Percentiles rank a stretch among this genome's conserved stretches.
Conservation (phyloP, 2,797 vertebrate genomes). For the Neosilurus hyrtlii region DNA sequence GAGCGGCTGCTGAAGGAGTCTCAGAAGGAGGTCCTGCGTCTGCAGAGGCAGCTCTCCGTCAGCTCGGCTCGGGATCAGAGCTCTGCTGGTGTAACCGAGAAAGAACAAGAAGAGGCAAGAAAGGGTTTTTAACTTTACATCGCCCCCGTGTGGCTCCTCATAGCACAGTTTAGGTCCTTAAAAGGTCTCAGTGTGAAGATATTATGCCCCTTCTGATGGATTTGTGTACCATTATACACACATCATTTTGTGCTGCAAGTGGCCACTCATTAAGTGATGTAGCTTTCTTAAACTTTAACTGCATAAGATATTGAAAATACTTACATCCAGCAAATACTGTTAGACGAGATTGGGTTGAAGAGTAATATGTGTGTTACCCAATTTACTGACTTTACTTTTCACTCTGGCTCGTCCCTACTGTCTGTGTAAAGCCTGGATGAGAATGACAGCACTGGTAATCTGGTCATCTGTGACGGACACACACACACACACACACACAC, state of each 20-base stretch:
- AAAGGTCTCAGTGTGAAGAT: neutral
- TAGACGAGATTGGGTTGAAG: neutral
- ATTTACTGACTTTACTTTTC: slow-evolving; percentile 39
- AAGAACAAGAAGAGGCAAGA: slow-evolving; percentile 52
- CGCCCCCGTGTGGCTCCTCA: slow-evolving; percentile 51
- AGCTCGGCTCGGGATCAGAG: slow-evolving; percentile 62
- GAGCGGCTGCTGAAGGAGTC: slow-evolving; percentile 89
- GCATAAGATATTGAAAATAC: neutral
- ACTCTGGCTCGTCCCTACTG: slow-evolving; percentile 47
- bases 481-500: slow-evolving; percentile 67
- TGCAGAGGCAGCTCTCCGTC: slow-evolving; percentile 92
- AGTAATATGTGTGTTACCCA: slow-evolving; percentile 1
- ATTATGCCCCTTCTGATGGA: neutral
- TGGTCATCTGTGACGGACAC: slow-evolving; percentile 70
- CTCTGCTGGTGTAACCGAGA: neutral
- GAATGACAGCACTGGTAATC: slow-evolving; percentile 75
- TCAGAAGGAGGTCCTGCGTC: slow-evolving; percentile 89
- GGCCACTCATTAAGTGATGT: neutral
- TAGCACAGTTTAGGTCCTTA: neutral
- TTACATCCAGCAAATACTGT: neutral
- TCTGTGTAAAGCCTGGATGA: slow-evolving; percentile 65
- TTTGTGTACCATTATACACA: neutral
- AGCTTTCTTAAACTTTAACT: neutral
- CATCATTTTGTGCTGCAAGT: neutral
- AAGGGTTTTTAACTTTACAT: slow-evolving; percentile 8